Base-by-base conservation (phyloP, 2,113 vertebrate genomes). In the Trogon surrucura region DNA sequence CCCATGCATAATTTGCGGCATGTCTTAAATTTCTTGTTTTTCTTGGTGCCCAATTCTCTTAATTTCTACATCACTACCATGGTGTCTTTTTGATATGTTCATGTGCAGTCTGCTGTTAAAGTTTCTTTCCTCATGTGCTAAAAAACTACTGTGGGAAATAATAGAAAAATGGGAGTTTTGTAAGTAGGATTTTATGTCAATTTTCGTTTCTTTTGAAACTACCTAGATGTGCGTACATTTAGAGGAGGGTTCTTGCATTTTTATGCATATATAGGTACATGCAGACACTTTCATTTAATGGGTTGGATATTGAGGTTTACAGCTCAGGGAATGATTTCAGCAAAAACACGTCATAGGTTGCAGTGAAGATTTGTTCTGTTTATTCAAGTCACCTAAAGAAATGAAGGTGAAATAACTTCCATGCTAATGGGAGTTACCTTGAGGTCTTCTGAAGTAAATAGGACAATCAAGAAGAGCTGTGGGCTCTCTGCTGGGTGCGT, bases 1-100 rank as follows among this genome's bases (percentile, higher is more conserved):
- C 53, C 62, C 7, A 1, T 4, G 2, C 2, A 2, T 79, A 85
- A 75, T 96, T 90, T 84, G 79, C 45, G 30, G 73, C 57, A 10
- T 80, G 80, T 86, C 48, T 86, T 93, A 62, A 93, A 65, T 84
- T 74, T 93, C 69, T 71, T 94, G 50, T 89, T 95, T 95, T 91
- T 94, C 77, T 94, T 65, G 60, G 77, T 93, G 34, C 53, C 34
- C 78, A 48, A 1, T 34, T 79, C 44, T 91, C 83, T 90, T 88
- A 73, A 71, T 44, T 81, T 86, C 67, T 89, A 11, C 14, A 11
- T 38, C 5, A 16, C 23, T 85, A 48, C 44, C 9, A 1, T 18
- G 16, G 72, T 90, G 73, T 45, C 69, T 73, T 95, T 91, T 93
- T 86, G 23, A 91, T 88, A 77, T 1, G 3, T 95, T 91, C 70